Evolutionary conservation across 2,797 vertebrate genomes (phyloP), one percentile per base, ranked within the genome.

Genomic region (Phataginus tetradactyla): DNA sequence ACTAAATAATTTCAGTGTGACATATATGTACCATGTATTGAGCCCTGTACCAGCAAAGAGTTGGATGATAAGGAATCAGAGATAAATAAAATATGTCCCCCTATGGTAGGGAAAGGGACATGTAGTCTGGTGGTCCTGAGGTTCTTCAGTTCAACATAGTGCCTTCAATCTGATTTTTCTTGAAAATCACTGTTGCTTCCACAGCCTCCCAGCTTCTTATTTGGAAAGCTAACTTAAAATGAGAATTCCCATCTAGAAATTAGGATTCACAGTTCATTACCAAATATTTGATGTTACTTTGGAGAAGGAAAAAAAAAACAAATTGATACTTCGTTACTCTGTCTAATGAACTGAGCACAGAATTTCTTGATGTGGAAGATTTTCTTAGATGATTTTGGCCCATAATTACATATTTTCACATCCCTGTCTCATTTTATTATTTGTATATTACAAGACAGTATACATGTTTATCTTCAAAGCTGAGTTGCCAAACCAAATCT

Each of bases 401-500:
- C 53, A 61, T 85, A 61, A 23, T 49, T 45, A 95, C 3, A 3
- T 72, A 66, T 90, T 86, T 94, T 74, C 32, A 63, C 27, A 85
- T 85, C 4, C 29, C 0, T 90, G 15, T 83, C 29, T 55, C n/a
- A 14, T 88, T 96, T 89, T 66, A 94, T 42, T 91, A 25, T 85
- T 90, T 88, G 95, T 90, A 61, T 57, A 64, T 37, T 66, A 34
- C 94, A 90, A 96, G 63, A 83, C 12, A 74, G 42, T 78, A 69
- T 85, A 34, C 11, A 69, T 51, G 0, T 85, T 97, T 90, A 81
- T 74, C 72, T 96, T 96, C 25, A 86, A 90, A 89, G 34, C 45
- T 90, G 61, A 78, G 6, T 72, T 91, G 83, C 15, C 18, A 97
- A 94, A 77, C 5, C 2, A 87, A 88, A 86, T 95, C 15, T 80